Percentiles rank a stretch among this genome's conserved stretches.
Evolutionary conservation across 2,888 invertebrate species (phyloP).

Genomic region (Tromatobia lineatoria): DNA sequence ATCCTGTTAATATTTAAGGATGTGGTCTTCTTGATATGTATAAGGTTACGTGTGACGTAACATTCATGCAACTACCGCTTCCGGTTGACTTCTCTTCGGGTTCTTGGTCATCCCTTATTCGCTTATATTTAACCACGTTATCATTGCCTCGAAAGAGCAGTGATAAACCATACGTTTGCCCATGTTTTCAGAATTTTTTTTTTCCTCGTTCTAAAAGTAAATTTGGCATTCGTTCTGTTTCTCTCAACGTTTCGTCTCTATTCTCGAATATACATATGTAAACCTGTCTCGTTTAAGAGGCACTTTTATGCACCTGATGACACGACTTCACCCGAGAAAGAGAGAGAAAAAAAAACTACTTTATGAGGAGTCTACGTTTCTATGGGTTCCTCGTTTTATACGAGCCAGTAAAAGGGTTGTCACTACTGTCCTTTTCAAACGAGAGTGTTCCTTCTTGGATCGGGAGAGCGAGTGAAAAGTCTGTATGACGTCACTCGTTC

Average conservation of each 20-base stretch:
- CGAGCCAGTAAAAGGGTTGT: slow-evolving; percentile 2
- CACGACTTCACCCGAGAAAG: background rate
- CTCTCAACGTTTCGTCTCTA: background rate
- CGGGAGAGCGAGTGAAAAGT: background rate
- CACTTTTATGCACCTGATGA: background rate
- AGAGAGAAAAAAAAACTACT: background rate
- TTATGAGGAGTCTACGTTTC: background rate
- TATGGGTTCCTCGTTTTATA: background rate
- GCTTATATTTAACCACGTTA: background rate
- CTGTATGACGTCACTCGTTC: background rate
- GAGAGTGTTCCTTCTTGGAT: slow-evolving; percentile 2
- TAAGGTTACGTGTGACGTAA: no score
- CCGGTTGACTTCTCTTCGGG: slow-evolving; percentile 1
- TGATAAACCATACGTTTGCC: background rate
- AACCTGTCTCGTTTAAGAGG: background rate
- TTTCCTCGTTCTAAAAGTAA: background rate
- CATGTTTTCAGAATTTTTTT: background rate
- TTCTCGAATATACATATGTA: background rate
- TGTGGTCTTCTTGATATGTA: no score
- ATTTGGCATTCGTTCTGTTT: background rate
- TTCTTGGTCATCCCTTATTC: slow-evolving; percentile 6
- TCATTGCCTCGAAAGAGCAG: background rate
- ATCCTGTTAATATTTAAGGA: no score
- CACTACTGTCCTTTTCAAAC: background rate
- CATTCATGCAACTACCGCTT: background rate